Percentiles rank a stretch among this genome's conserved stretches.
These are phyloP conservation scores for Phenganax marumi DNA, from an alignment of 92 coral and sea anemone genomes.

Conservation along the genomic window DNA sequence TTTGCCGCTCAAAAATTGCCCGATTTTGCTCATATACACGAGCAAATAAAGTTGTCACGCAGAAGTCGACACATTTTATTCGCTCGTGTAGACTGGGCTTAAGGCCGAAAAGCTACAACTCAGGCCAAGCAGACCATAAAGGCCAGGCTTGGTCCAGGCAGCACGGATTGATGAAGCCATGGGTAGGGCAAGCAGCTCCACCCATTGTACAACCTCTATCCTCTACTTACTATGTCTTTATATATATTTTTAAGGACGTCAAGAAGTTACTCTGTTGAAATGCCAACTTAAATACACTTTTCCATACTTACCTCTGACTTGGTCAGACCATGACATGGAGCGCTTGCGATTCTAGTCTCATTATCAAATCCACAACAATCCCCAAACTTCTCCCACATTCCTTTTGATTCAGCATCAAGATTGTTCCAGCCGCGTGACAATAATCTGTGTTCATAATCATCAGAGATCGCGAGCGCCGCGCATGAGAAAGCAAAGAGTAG, in stretches of 20 bases:
- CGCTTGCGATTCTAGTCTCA: background rate
- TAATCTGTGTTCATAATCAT: constrained; percentile 58
- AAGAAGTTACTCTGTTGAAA: background rate
- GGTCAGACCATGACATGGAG: constrained; percentile 22
- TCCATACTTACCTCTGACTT: constrained; percentile 36
- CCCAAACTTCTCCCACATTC: constrained; percentile 62
- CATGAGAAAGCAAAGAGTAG: constrained; percentile 86
- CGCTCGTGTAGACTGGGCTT: too few relatives aligned
- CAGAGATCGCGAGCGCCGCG: constrained; percentile 80
- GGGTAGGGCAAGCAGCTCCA: too few relatives aligned
- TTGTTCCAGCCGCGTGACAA: constrained; percentile 70
- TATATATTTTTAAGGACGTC: background rate
- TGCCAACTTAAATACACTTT: background rate
- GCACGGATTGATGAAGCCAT: too few relatives aligned
- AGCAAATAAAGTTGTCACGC: too few relatives aligned
- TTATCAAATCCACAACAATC: constrained; percentile 83
- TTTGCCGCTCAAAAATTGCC: too few relatives aligned
- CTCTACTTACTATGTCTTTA: background rate
- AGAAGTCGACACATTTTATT: too few relatives aligned
- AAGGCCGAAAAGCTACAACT: too few relatives aligned
- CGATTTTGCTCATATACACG: too few relatives aligned
- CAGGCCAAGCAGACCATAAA: too few relatives aligned
- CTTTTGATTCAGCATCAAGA: constrained; percentile 58
- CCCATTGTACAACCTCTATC: too few relatives aligned
- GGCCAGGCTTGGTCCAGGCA: too few relatives aligned